Conservation (phyloP, 2,113 vertebrate genomes). For the Eleginops maclovinus region DNA sequence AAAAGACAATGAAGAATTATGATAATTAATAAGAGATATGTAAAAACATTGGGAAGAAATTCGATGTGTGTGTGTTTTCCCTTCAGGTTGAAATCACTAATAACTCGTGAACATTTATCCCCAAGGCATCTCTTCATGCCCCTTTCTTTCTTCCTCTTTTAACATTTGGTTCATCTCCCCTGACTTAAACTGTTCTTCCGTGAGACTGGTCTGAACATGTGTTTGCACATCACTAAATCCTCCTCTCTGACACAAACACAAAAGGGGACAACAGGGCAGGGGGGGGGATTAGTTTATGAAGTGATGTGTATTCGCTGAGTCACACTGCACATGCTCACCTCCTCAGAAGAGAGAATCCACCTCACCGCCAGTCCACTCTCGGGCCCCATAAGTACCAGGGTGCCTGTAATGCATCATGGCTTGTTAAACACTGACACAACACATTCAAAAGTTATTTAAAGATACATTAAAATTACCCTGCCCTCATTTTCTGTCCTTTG, state of each 20-base stretch:
- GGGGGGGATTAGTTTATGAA: constrained; percentile 19
- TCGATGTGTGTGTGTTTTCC: not conserved
- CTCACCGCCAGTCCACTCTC: constrained; percentile 13
- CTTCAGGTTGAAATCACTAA: constrained; percentile 4
- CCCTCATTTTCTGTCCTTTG: constrained; percentile 2
- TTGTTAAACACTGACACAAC: constrained; percentile 13
- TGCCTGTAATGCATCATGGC: constrained; percentile 23
- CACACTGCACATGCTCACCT: constrained; percentile 38
- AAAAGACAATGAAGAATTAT: not conserved
- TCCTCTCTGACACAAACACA: constrained; percentile 12
- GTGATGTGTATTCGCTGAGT: constrained; percentile 28
- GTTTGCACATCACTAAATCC: constrained; percentile 39
- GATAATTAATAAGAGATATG: not conserved
- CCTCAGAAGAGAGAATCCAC: constrained; percentile 28
- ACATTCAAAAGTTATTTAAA: constrained; percentile 27
- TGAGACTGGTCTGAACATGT: constrained; percentile 60
- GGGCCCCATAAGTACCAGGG: constrained; percentile 28
- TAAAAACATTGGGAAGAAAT: no score
- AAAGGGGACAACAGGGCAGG: constrained; percentile 19
- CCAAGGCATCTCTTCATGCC: constrained; percentile 10
- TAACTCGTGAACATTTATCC: constrained; percentile 14
- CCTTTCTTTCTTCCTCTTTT: not conserved
- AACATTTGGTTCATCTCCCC: constrained; percentile 45
- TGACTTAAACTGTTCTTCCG: constrained; percentile 63
- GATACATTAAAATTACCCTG: not conserved